Evolutionary conservation across 2,113 vertebrate species (phyloP).

Genomic region (Poecile atricapillus): DNA sequence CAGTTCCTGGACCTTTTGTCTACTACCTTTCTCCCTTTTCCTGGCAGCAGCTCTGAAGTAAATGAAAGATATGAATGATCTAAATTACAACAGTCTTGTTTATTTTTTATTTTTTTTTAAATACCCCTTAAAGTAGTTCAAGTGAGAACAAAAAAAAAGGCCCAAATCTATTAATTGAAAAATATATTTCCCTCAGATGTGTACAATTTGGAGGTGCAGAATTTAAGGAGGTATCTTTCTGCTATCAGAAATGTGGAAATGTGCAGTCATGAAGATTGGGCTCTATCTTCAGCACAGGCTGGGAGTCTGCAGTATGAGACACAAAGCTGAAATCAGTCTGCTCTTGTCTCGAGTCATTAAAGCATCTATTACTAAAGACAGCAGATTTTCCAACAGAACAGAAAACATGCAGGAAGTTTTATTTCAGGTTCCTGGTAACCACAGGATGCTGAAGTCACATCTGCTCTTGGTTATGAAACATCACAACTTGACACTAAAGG

Average conservation of each 20-base stretch:
- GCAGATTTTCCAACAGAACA: neutral
- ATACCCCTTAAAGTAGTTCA: neutral
- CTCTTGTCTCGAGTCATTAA: neutral
- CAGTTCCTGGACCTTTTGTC: neutral
- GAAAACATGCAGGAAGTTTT: neutral
- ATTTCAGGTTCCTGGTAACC: neutral
- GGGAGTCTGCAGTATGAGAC: neutral
- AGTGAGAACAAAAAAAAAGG: neutral
- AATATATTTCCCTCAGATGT: neutral
- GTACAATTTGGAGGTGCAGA: neutral
- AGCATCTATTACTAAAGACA: neutral
- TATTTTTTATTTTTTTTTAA: neutral
- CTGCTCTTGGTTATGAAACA: neutral
- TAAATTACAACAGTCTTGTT: neutral
- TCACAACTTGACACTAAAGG: neutral
- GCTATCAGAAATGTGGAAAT: accelerated
- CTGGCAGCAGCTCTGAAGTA: neutral
- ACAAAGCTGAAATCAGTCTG: neutral
- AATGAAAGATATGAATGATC: neutral
- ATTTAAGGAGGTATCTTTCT: neutral
- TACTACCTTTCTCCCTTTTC: neutral
- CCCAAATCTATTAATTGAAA: neutral
- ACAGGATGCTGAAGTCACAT: neutral
- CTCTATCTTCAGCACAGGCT: accelerated
- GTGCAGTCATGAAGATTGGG: neutral